phyloP scores from a whole-genome alignment of 2,888 invertebrate species.

The Lycophotia porphyrea region DNA sequence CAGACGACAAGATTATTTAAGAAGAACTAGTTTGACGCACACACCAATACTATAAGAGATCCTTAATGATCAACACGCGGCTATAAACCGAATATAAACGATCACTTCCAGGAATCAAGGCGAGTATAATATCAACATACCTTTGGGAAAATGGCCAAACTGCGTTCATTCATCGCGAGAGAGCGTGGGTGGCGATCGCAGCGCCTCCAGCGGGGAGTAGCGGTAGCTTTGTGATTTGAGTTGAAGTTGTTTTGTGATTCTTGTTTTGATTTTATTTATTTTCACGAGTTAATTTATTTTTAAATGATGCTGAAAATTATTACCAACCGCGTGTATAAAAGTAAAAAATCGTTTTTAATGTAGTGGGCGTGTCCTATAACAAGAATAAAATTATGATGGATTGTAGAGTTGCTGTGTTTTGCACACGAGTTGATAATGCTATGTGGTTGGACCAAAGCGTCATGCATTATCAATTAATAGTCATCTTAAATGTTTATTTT shows the following conservation, averaged over 20 bases:
- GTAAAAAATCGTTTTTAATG: not conserved
- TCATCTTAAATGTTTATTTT: not conserved
- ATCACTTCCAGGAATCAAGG: constrained; percentile 70
- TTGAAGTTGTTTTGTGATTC: constrained; percentile 13
- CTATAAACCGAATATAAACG: constrained; percentile 63
- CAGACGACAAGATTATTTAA: constrained; percentile 57
- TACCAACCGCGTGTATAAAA: not conserved
- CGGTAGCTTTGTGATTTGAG: constrained; percentile 72
- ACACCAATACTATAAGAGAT: constrained; percentile 56
- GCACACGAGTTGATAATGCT: not conserved
- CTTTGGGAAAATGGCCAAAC: constrained; percentile 68
- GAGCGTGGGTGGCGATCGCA: constrained; percentile 68
- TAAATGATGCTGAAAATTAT: not conserved
- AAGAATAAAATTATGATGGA: not conserved
- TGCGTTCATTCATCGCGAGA: constrained; percentile 74
- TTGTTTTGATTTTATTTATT: not conserved
- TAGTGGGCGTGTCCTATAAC: not conserved
- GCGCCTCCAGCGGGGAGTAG: constrained; percentile 86
- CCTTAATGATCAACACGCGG: constrained; percentile 57
- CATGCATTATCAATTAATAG: not conserved
- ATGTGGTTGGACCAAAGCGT: not conserved
- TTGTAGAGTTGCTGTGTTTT: not conserved
- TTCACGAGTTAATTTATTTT: not conserved
- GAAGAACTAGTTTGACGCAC: constrained; percentile 49
- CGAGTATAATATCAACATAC: constrained; percentile 62